Evolutionary conservation across 2,113 vertebrate genomes (phyloP), one percentile per base, ranked within the genome.

Genomic region (Ranitomeya imitator): DNA sequence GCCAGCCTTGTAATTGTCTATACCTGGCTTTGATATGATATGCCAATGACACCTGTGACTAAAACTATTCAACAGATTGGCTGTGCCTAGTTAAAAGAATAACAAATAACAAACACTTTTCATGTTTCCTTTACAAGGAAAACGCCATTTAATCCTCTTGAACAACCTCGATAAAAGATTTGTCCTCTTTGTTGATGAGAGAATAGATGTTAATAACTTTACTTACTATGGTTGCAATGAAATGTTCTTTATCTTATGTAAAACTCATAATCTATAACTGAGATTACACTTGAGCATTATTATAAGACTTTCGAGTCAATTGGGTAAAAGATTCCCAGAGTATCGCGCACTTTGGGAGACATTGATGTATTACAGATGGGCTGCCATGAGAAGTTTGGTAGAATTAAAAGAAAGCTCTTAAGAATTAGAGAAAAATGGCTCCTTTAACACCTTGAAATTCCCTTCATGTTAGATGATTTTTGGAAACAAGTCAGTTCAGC

Each of bases 41-140:
- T 63, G 63, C 26, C 37, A 65, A 86, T 86, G 77, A 60, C 60
- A 86, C 37, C 85, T 86, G 85, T 67, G 59, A 79, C 60, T 86
- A 65, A 21, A 86, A 45, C 61, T 78, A 67, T 79, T 23, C 21
- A 86, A 86, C 76, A 86, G 85, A 86, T 67, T 86, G 85, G 31
- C 78, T 26, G 6, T 12, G 31, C 21, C 54, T 79, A 79, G 85
- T 86, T 86, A 79, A 79, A 86, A 86, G 82, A 63, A 55, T 18
- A 84, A 71, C 51, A 67, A 84, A 14, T 76, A 59, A 57, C 52
- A 85, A 60, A 54, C 69, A 37, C 23, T 85, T 85, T 60, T 85
- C 52, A 85, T 85, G 67, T 59, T 85, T 76, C 18, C 69, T 26
- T 85, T 74, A 21, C 54, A 85, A 74, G 54, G 74, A 76, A 85